Evolutionary conservation across 2,888 invertebrate genomes (phyloP), one percentile per base, ranked within the genome.

Genomic region (Lithodes maja): DNA sequence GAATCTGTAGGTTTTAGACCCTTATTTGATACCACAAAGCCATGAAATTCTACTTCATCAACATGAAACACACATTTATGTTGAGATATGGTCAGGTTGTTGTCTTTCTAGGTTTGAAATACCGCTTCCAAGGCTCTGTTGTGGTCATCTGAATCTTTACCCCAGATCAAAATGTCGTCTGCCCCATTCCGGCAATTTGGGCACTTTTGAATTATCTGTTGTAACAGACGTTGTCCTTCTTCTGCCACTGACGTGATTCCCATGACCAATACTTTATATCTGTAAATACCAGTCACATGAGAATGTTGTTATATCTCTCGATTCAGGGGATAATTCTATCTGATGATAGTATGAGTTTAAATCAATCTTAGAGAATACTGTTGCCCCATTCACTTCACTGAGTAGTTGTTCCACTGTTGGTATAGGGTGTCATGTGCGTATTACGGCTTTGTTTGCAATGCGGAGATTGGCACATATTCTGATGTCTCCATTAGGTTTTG

Each of bases 391-490:
- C 33, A 93, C 33, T 9, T 93, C 91, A 75, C 79, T 54, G 2
- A 92, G 55, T 17, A 92, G 71, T 50, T 92, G 92, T 83, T 93
- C 92, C 1, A 92, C 71, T 9, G 92, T 92, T 74, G 92, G 92
- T 17, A 80, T 92, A 5, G 85, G 69, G 77, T 93, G 92, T n/a
- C 91, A 78, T 87, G 75, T 87, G 15, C 92, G 77, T 74, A 88
- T 69, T 12, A 92, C 86, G 1, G 92, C 92, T 77, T 88, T 86
- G 84, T 92, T 92, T 3, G 92, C 83, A 77, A 85, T 68, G n/a
- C 92, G 77, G 91, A 92, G 92, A 78, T 92, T 92, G 0, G 92
- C 87, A 83, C 92, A 93, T 15, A 93, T 74, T 54, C 93, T 74
- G n/a, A 93, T 84, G 61, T 74, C 68, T 79, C 75, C 71, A 87